A percentile compares a stretch with the other conserved stretches of the same genome.
Conservation (phyloP, 2,797 vertebrate species). For the Chloroceryle inda region DNA sequence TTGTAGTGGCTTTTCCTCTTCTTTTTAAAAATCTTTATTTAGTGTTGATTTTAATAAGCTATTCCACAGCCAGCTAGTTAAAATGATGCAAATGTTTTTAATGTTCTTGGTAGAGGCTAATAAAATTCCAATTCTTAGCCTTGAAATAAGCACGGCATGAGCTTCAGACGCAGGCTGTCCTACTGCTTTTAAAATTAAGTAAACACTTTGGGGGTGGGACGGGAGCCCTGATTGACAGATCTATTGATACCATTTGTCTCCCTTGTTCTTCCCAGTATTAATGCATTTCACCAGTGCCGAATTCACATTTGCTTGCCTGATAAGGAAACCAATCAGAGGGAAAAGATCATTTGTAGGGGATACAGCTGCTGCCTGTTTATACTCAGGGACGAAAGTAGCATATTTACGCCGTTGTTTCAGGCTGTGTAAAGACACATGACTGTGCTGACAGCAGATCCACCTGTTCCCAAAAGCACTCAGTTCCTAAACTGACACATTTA, state of each 20-base stretch:
- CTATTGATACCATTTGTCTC: neutral
- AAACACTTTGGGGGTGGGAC: neutral
- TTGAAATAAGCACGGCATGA: neutral
- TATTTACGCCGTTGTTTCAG: neutral
- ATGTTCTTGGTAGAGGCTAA: slow-evolving; percentile 28
- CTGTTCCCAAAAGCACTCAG: slow-evolving; percentile 2
- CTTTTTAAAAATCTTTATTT: neutral
- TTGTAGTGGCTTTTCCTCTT: neutral
- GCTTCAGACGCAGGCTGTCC: neutral
- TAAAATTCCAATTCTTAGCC: neutral
- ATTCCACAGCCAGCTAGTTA: neutral
- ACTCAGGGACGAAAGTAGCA: neutral
- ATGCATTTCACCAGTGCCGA: neutral
- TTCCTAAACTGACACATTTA: neutral
- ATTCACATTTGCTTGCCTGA: neutral
- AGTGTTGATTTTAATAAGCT: neutral
- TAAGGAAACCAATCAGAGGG: neutral
- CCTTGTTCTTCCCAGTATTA: neutral
- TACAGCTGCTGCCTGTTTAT: neutral
- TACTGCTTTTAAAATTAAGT: neutral
- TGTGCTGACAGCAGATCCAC: neutral
- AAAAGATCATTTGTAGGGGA: neutral
- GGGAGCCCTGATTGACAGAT: neutral
- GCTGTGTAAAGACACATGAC: neutral
- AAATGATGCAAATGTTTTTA: slow-evolving; percentile 32